Evolutionary conservation across 64 coral and sea anemone species (phyloP).

Genomic region (Actinia tenebrosa): DNA sequence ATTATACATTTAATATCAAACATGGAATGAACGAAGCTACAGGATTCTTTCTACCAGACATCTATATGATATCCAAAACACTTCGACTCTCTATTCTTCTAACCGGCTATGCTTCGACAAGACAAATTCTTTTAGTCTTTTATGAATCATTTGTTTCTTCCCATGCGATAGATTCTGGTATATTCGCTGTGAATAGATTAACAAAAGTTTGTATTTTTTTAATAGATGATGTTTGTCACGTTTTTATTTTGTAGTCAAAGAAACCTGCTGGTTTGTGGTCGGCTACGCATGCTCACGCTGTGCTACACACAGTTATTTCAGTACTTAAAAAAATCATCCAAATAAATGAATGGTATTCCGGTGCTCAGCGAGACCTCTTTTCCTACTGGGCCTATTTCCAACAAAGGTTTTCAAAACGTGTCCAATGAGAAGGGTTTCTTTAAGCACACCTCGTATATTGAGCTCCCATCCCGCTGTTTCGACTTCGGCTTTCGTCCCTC

Average conservation of each 20-base stretch:
- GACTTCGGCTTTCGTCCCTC: neutral
- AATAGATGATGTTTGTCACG: constrained; percentile 3
- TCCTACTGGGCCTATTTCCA: neutral
- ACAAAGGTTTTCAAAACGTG: constrained; percentile 24
- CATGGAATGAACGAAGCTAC: neutral
- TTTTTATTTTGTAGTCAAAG: neutral
- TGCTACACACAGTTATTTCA: constrained; percentile 10
- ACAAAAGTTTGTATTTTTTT: neutral
- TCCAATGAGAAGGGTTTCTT: neutral
- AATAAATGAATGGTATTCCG: constrained; percentile 19
- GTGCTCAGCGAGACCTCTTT: neutral
- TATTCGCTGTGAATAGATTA: neutral
- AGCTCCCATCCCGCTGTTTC: neutral
- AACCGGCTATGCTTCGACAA: too few relatives aligned
- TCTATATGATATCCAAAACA: neutral
- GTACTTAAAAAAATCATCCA: constrained; percentile 15
- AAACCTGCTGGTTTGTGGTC: constrained; percentile 4
- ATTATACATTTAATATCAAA: neutral
- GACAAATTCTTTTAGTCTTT: neutral
- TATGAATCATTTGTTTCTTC: neutral
- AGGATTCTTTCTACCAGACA: neutral
- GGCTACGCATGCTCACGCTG: constrained; percentile 12
- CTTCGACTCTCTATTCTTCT: too few relatives aligned
- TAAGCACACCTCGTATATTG: neutral
- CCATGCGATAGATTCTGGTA: neutral